These are phyloP conservation scores for Syrphus vitripennis DNA, from an alignment of 2,888 invertebrate genomes.

Conservation along the genomic window DNA sequence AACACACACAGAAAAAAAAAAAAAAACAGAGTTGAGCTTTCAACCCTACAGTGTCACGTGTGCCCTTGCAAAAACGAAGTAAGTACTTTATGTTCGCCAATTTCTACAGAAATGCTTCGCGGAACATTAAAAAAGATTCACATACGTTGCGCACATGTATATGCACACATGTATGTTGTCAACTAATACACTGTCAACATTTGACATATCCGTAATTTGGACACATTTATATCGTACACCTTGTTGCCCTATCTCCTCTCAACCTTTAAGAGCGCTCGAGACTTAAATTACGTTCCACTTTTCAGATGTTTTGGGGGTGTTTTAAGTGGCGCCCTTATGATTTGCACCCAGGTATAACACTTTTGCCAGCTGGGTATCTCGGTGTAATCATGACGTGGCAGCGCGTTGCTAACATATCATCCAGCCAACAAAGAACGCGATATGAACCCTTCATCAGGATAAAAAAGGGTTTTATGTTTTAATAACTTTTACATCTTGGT, in stretches of 20 bases:
- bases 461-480: constrained; percentile 53
- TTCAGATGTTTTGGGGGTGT: background rate
- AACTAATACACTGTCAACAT: constrained; percentile 38
- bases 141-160: background rate
- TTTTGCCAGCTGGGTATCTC: constrained; percentile 1
- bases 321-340: constrained; percentile 50
- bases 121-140: constrained; percentile 20
- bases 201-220: constrained; percentile 53
- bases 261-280: background rate
- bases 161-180: background rate
- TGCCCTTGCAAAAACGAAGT: background rate
- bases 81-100: background rate
- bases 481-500: constrained; percentile 48
- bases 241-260: background rate
- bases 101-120: constrained; percentile 1
- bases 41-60: constrained; percentile 9
- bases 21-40: background rate
- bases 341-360: constrained; percentile 36
- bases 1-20: background rate
- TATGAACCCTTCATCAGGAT: constrained; percentile 12
- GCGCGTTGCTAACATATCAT: background rate
- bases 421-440: background rate
- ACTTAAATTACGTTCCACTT: constrained; percentile 50
- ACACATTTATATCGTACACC: background rate
- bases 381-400: background rate